Conservation (phyloP, 2,888 invertebrate genomes). For the Rhimphoctona megacephalus region DNA sequence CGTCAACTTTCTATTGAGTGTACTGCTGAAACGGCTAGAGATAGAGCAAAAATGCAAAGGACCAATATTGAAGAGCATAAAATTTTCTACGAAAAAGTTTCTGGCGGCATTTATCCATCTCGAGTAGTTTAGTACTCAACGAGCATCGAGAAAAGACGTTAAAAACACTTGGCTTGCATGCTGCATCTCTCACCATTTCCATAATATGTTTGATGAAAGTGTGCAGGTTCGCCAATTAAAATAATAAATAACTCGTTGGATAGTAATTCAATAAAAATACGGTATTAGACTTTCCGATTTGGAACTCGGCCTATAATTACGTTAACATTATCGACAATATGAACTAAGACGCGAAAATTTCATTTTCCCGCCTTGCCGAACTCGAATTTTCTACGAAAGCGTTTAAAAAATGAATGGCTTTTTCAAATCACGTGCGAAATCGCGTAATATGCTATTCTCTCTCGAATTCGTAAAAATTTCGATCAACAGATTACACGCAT, state of each 20-base stretch:
- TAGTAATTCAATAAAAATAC: too few species aligned
- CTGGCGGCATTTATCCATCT: neutral
- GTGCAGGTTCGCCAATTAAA: neutral
- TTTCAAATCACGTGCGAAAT: neutral
- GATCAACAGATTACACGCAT: conserved; percentile 91
- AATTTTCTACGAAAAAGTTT: neutral
- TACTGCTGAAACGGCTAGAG: neutral
- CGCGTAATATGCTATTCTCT: neutral
- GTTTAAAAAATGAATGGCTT: neutral
- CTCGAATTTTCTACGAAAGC: neutral
- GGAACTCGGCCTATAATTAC: too few species aligned
- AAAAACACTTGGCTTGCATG: too few species aligned
- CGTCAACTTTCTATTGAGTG: neutral
- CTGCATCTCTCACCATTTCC: neutral
- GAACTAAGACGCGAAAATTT: neutral
- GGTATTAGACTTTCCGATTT: too few species aligned
- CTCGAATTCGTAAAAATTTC: neutral
- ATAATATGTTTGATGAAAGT: neutral
- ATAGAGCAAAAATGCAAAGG: too few species aligned
- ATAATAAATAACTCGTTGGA: neutral
- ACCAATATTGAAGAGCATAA: too few species aligned
- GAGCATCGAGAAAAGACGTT: too few species aligned
- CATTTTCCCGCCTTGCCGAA: neutral
- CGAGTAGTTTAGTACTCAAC: too few species aligned
- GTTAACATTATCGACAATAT: too few species aligned